These are phyloP conservation scores for Coluber constrictor DNA, from an alignment of 2,797 vertebrate species.

Conservation along the genomic window DNA sequence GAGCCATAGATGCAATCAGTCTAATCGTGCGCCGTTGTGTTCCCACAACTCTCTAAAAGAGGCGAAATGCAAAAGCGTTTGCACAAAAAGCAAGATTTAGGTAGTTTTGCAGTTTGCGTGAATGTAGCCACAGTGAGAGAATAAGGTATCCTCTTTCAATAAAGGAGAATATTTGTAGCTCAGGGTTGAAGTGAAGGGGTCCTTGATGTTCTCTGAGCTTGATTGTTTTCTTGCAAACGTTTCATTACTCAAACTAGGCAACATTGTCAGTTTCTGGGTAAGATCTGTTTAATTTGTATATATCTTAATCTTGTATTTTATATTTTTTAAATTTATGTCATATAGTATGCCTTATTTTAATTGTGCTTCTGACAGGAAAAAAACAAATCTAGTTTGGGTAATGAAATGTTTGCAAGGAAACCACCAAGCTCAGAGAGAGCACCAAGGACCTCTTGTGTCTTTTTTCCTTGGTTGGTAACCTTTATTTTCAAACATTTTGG, in stretches of 20 bases:
- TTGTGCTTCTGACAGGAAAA: neutral
- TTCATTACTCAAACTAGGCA: neutral
- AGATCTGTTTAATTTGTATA: neutral
- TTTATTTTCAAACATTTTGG: neutral
- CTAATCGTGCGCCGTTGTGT: neutral
- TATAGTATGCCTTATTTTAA: neutral
- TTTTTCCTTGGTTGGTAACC: neutral
- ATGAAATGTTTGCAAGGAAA: neutral
- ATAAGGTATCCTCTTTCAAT: neutral
- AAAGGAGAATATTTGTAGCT: neutral
- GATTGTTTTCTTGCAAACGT: neutral
- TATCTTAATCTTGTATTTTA: neutral
- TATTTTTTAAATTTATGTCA: neutral
- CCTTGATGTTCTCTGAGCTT: neutral
- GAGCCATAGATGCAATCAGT: neutral
- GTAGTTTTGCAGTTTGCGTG: neutral
- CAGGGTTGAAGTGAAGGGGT: neutral
- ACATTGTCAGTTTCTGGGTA: neutral
- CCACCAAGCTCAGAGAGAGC: neutral
- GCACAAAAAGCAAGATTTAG: neutral
- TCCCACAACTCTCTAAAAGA: neutral
- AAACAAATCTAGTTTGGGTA: neutral
- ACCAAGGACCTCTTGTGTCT: fast-evolving
- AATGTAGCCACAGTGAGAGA: neutral
- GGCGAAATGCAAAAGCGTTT: neutral